Percentiles rank a stretch among this genome's conserved stretches.
phyloP scores from a whole-genome alignment of 2,888 invertebrate genomes.

The Metopia argyrocephala region DNA sequence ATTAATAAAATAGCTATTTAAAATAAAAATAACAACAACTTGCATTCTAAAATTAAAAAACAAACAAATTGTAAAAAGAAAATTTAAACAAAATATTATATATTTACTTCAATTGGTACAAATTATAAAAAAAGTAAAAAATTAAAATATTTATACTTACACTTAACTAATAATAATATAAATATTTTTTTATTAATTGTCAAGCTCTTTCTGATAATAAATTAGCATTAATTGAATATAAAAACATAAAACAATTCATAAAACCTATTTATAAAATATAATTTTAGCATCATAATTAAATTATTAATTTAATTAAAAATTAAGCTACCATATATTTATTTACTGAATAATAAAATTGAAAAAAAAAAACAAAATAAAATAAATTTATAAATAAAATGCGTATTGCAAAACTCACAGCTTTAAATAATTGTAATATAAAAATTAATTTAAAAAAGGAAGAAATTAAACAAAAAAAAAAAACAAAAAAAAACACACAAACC shows the following conservation, averaged over 20 bases:
- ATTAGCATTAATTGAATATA: constrained; percentile 53
- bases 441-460: constrained; percentile 61
- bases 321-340: constrained; percentile 58
- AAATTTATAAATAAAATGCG: constrained; percentile 59
- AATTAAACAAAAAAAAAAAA: constrained; percentile 55
- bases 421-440: constrained; percentile 71
- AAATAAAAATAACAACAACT: constrained; percentile 19
- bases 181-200: constrained; percentile 65
- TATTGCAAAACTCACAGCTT: constrained; percentile 75
- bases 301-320: constrained; percentile 61
- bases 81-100: constrained; percentile 39
- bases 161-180: constrained; percentile 64
- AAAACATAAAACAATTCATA: constrained; percentile 27
- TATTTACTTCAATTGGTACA: constrained; percentile 66
- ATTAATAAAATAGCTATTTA: constrained; percentile 3
- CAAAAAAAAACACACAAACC: too few relatives aligned
- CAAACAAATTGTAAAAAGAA: constrained; percentile 28
- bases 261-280: constrained; percentile 21
- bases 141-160: constrained; percentile 64
- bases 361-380: constrained; percentile 25
- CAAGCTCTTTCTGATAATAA: constrained; percentile 65
- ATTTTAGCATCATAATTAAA: constrained; percentile 49
- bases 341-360: constrained; percentile 28
- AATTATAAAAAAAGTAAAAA: constrained; percentile 54
- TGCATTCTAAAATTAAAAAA: constrained; percentile 50